These are phyloP conservation scores for Oryzias dopingdopingensis DNA, from an alignment of 2,797 vertebrate species.

Conservation along the genomic window DNA sequence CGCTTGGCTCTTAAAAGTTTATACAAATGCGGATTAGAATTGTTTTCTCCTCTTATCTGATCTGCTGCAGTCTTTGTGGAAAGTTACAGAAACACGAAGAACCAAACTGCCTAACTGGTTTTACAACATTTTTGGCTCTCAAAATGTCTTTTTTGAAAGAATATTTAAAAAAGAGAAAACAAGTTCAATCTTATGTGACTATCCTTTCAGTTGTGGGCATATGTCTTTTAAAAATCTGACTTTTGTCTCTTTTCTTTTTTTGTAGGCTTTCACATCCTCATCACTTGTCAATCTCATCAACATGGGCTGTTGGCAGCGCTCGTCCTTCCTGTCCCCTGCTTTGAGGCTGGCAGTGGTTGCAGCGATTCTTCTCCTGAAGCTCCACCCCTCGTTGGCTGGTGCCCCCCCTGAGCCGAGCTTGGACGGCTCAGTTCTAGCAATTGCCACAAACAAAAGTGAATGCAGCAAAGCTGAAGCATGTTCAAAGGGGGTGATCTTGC, in stretches of 20 bases:
- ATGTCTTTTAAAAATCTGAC: not conserved
- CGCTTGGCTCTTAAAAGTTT: too few species aligned
- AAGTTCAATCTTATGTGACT: too few species aligned
- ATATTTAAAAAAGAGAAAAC: too few species aligned
- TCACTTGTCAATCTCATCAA: slow-evolving; percentile 37
- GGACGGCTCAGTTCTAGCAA: slow-evolving; percentile 71
- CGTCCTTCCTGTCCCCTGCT: slow-evolving; percentile 67
- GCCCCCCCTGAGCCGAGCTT: slow-evolving; percentile 60
- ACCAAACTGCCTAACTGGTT: too few species aligned
- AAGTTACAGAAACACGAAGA: too few species aligned
- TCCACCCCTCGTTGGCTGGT: slow-evolving; percentile 70
- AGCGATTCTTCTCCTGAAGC: slow-evolving; percentile 75
- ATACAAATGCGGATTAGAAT: too few species aligned
- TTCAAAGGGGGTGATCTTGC: slow-evolving; percentile 86
- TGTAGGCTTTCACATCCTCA: slow-evolving; percentile 43
- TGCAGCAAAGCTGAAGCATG: slow-evolving; percentile 86
- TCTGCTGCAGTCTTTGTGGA: too few species aligned
- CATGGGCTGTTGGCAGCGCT: slow-evolving; percentile 77
- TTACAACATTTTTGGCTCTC: too few species aligned
- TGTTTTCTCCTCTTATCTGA: too few species aligned
- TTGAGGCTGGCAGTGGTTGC: slow-evolving; percentile 75
- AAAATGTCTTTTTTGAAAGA: too few species aligned
- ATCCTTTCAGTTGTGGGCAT: not conserved
- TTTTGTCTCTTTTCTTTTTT: slow-evolving; percentile 24
- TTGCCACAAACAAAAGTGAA: slow-evolving; percentile 68